Base-by-base conservation (phyloP, 2,888 invertebrate species). In the Acanthopleura granulata region DNA sequence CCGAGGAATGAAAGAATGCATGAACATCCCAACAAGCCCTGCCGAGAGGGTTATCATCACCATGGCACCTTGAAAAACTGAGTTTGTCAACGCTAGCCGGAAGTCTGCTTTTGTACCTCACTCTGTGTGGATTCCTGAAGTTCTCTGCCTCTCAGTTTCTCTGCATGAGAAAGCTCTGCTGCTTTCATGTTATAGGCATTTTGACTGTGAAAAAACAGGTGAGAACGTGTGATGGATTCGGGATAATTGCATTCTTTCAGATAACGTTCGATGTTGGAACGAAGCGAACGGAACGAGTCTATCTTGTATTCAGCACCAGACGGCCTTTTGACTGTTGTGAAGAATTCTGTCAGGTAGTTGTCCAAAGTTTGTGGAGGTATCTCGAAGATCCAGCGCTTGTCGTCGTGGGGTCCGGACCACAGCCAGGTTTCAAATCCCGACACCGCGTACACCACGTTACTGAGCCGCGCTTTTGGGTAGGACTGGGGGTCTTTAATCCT, bases 221-320 rank as follows among this genome's bases (percentile, higher is more conserved):
- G 15, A 27, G 66, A 66, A 16, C 25, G 18, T 6, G 16, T 66
- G 66, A 66, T 66, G 66, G 66, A 66, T 22, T 16, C 18, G 22
- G 66, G 66, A 27, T 66, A 66, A 27, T 27, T 14, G 66, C 29
- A 16, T 66, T 66, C 66, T 27, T 66, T 66, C 1, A 66, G 29
- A 14, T 22, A 66, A 25, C 66, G 66, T 27, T 66, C 66, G 22
- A 66, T 16, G 66, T 66, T 22, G 16, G 25, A 27, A 27, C 66
- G 22, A 16, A 27, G 18, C 27, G 25, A 18, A 12, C 25, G 18
- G 22, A 66, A 66, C 3, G 66, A 66, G 18, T 22, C 22, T 27
- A 25, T 18, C 6, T 66, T 25, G 29, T 66, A 66, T 1, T 66
- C 66, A 16, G 18, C 27, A 27, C 66, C 66, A 25, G 22, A 22